Base-by-base conservation (phyloP, 2,113 vertebrate genomes). In the Osmerus eperlanus region DNA sequence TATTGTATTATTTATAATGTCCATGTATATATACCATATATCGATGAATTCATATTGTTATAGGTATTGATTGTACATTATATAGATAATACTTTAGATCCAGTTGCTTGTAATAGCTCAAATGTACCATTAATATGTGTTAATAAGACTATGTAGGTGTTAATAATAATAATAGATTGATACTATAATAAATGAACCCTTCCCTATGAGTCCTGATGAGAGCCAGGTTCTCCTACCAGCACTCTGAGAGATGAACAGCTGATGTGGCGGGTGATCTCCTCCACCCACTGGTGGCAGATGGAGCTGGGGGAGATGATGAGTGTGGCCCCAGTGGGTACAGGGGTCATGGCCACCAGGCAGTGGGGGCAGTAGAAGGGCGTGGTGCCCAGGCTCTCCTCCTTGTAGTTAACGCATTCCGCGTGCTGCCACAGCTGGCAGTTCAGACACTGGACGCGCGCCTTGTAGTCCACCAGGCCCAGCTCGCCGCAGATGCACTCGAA, bases 251-350 rank as follows among this genome's bases (percentile, higher is more conserved):
- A 97, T 2, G 96, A 94, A 0, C 95, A 97, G 59, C 91, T 92
- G 72, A 99, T 93, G 69, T 99, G 97, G 1, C 95, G 93, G 73
- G 96, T 97, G 87, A 99, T 97, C 88, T 99, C 97, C 79, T 99
- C 97, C 59, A 98, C 96, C 97, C 97, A 99, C 81, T 99, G 97
- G 82, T 98, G 96, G 86, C 97, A 99, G 87, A 99, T 99, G 76
- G 97, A 99, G 88, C 96, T 98, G 0, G 97, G 97, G 0, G 97
- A 99, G 89, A 99, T 97, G 60, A 99, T 99, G 68, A 99, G 93
- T 55, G 97, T 99, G 0, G 97, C 97, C 36, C 96, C 90, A 0
- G 96, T 96, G 60, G 95, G 92, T 68, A 99, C 95, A 0, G 96
- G 96, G 8, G 94, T 95, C 97, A 98, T 98, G 58, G 96, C 96